phyloP scores from a whole-genome alignment of 2,113 vertebrate species.

The Xenopus laevis region DNA sequence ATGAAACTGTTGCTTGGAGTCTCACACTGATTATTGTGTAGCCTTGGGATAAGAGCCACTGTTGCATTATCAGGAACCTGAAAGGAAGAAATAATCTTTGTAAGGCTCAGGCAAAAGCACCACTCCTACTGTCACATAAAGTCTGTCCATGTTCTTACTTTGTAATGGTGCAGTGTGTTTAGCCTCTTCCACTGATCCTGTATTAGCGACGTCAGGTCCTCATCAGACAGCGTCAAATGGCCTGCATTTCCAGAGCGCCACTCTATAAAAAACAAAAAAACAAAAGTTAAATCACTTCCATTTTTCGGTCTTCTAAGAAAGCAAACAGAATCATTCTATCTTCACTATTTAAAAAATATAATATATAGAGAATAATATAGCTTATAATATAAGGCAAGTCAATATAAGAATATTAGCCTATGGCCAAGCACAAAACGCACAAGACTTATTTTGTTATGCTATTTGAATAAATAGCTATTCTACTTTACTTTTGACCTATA shows the following conservation, averaged over 20 bases:
- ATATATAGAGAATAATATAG: no score
- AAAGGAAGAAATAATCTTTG: background rate
- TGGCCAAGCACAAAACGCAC: no score
- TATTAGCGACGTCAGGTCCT: slow-evolving; percentile 81
- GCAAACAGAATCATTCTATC: no score
- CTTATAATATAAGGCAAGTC: no score
- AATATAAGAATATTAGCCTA: no score
- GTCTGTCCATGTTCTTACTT: slow-evolving; percentile 58
- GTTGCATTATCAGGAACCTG: slow-evolving; percentile 86
- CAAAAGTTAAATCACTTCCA: no score
- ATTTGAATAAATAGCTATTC: no score
- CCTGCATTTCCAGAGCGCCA: slow-evolving; percentile 86
- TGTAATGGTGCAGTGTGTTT: slow-evolving; percentile 89
- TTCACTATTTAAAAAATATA: no score
- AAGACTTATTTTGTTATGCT: no score
- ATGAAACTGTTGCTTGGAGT: slow-evolving; percentile 64
- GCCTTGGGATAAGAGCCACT: slow-evolving; percentile 76
- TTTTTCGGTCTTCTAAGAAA: no score
- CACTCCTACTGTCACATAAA: background rate
- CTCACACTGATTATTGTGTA: slow-evolving; percentile 56
- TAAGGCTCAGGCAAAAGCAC: background rate
- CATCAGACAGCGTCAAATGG: slow-evolving; percentile 84
- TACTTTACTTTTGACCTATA: no score
- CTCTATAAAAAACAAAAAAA: slow-evolving; percentile 56
- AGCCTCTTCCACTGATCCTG: slow-evolving; percentile 82